Base-by-base conservation (phyloP, 2,888 invertebrate species). In the Parasteatoda lunata region DNA sequence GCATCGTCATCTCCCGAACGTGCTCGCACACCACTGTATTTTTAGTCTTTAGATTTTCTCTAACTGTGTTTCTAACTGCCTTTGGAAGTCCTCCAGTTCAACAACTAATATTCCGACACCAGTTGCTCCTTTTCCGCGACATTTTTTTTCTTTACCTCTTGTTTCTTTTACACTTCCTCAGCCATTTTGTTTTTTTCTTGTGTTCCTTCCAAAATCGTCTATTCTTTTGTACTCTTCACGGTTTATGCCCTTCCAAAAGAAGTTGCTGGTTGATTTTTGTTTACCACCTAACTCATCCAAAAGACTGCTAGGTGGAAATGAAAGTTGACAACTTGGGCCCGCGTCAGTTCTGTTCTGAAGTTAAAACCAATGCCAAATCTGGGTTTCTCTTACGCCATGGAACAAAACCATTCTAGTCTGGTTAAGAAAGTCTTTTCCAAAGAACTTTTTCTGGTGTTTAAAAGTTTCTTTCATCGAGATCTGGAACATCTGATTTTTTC, bases 21-120 rank as follows among this genome's bases (percentile, higher is more conserved):
- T 54, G 78, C 73, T 54, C 51, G 52, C 73, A 65, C 66, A 59
- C 72, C 30, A 52, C 81, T 73, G 86, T 87, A 87, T 87, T 87
- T 87, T 87, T 87, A 86, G 86, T 81, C 59, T 68, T 59, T 54
- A 30, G 47, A 69, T 78, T 65, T 11, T 64, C 82, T 81, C 68
- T 79, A 15, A n/a, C 72, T 69, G 69, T 64, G 65, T 73, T 66
- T 54, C 69, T 51, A 15, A 52, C 68, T 77, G 47, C 71, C 64
- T 47, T 83, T 84, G 84, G 84, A 77, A n/a, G 47, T 11, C 4
- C 73, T 84, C 84, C 84, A 84, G 84, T 84, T 84, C 77, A 77
- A 84, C 77, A 70, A 64, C 45, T 59, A 47, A 68, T 51, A 9
- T 59, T 45, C 54, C 81, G 66, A 66, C 78, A 78, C 84, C 84